Conservation (phyloP, 2,797 vertebrate species). For the Cryptoblepharus egeriae region DNA sequence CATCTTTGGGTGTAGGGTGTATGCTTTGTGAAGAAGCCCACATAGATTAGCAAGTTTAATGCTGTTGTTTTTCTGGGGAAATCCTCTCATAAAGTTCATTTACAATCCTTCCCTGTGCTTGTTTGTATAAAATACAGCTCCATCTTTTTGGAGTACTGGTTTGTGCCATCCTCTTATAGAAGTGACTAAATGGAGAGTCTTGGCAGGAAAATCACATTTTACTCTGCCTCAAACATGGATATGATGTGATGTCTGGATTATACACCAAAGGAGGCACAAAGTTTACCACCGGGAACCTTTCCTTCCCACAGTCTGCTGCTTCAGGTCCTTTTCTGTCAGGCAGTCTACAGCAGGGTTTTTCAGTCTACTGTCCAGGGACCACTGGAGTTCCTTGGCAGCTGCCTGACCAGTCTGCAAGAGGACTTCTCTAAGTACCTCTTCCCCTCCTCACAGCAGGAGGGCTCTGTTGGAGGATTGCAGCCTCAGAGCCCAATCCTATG, state of each 20-base stretch:
- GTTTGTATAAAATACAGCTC: not conserved
- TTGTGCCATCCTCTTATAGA: not conserved
- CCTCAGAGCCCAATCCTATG: too few relatives aligned
- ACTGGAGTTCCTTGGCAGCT: too few relatives aligned
- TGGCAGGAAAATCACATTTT: too few relatives aligned
- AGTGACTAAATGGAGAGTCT: not conserved
- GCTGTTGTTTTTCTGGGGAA: not conserved
- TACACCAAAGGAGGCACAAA: too few relatives aligned
- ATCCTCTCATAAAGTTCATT: not conserved
- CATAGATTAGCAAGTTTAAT: not conserved
- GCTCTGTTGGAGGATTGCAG: too few relatives aligned
- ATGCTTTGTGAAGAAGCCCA: not conserved
- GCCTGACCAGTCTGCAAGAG: too few relatives aligned
- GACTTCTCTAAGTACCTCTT: too few relatives aligned
- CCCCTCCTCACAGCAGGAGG: too few relatives aligned
- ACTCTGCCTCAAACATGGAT: not conserved
- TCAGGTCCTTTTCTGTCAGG: not conserved
- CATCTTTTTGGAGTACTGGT: not conserved
- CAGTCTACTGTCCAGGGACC: too few relatives aligned
- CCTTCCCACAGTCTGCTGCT: not conserved
- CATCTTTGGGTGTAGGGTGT: too few relatives aligned
- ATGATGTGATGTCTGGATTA: not conserved
- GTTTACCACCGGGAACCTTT: too few relatives aligned
- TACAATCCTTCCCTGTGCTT: not conserved
- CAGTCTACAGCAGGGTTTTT: not conserved